Evolutionary conservation across 2,888 invertebrate genomes (phyloP).

Genomic region (Falcaria lacertinaria): DNA sequence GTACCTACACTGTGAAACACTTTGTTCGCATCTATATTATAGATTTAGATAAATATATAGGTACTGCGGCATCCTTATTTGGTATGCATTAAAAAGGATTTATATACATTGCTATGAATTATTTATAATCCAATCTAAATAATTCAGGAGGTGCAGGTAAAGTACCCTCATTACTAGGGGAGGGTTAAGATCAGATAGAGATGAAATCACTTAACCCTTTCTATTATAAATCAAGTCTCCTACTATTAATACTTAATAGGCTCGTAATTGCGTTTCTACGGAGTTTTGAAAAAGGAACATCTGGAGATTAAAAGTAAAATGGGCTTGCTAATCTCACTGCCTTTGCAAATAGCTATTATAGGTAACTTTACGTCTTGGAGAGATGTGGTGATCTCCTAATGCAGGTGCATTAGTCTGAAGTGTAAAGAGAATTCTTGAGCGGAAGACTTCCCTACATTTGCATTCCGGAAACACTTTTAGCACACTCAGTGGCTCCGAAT

Average conservation of each 20-base stretch:
- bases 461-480: constrained; percentile 21
- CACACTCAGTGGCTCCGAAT: constrained; percentile 20
- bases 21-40: constrained; percentile 21
- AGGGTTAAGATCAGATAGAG: constrained; percentile 34
- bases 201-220: constrained; percentile 40
- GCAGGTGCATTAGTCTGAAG: constrained; percentile 38
- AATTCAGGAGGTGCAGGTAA: constrained; percentile 19
- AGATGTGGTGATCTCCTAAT: constrained; percentile 36
- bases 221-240: constrained; percentile 29
- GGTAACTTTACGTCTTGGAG: constrained; percentile 20
- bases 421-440: constrained; percentile 41
- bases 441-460: constrained; percentile 14
- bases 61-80: constrained; percentile 8
- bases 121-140: constrained; percentile 17
- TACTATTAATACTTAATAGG: constrained; percentile 52
- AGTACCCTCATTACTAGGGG: constrained; percentile 23
- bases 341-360: constrained; percentile 40
- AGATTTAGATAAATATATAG: constrained; percentile 14
- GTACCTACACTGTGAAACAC: constrained; percentile 13
- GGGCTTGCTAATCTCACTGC: constrained; percentile 37
- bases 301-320: constrained; percentile 44
- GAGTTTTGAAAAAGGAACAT: constrained; percentile 29
- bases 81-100: constrained; percentile 2
- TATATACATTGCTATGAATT: constrained; percentile 13
- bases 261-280: constrained; percentile 42